Conservation (phyloP, 2,888 invertebrate species). For the Trimorus sp. region DNA sequence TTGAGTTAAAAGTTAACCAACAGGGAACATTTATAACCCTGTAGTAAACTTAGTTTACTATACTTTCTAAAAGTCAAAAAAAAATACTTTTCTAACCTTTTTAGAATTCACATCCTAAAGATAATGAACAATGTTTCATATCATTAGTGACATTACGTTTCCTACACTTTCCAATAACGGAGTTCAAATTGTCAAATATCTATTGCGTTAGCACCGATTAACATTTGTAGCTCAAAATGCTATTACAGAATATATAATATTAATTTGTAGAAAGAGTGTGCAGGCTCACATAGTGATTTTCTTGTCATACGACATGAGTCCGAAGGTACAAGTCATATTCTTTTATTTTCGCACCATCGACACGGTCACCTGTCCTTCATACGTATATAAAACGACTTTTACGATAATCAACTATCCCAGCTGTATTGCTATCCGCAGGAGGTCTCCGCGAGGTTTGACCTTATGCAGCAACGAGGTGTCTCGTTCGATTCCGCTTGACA, state of each 20-base stretch:
- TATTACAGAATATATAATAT: constrained; percentile 38
- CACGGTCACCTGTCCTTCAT: constrained; percentile 77
- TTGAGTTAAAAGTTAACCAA: too few relatives aligned
- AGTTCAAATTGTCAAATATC: too few relatives aligned
- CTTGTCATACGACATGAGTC: constrained; percentile 53
- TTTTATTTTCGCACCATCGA: constrained; percentile 62
- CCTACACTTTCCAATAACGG: too few relatives aligned
- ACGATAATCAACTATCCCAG: constrained; percentile 76
- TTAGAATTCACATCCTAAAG: too few relatives aligned
- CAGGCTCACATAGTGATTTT: constrained; percentile 29
- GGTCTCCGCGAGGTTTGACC: constrained; percentile 73
- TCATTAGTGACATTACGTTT: too few relatives aligned
- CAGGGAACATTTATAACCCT: too few relatives aligned
- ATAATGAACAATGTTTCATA: too few relatives aligned
- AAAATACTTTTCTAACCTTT: too few relatives aligned
- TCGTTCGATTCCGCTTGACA: constrained; percentile 79
- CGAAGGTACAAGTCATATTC: constrained; percentile 45
- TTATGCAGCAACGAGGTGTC: constrained; percentile 77
- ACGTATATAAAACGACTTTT: constrained; percentile 79
- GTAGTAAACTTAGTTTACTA: too few relatives aligned
- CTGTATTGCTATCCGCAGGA: constrained; percentile 76
- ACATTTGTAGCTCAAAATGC: not conserved
- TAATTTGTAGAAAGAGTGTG: constrained; percentile 41
- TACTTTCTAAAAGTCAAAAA: too few relatives aligned
- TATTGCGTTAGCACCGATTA: too few relatives aligned